Conservation (phyloP, 2,888 invertebrate species). For the Empis livida region DNA sequence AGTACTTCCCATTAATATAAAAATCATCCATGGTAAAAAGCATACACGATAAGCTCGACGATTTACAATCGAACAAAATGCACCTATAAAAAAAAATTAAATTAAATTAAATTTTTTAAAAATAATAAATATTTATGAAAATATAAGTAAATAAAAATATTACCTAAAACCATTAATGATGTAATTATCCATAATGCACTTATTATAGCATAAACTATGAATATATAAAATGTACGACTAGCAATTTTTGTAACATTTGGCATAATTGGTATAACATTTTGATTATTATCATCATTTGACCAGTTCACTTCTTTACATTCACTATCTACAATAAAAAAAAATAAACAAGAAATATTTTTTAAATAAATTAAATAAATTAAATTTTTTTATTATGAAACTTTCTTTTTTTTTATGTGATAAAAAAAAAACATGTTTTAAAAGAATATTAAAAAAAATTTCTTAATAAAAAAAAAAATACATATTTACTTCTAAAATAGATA, state of each 20-base stretch:
- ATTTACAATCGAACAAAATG: conserved; percentile 8
- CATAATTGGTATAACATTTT: conserved; percentile 1
- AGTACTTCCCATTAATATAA: conserved; percentile 16
- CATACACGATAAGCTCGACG: conserved; percentile 8
- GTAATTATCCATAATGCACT: conserved; percentile 6
- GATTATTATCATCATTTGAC: not conserved
- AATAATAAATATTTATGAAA: not conserved
- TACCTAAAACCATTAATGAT: conserved; percentile 6
- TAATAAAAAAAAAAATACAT: not conserved
- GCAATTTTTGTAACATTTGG: conserved; percentile 6
- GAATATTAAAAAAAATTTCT: not conserved
- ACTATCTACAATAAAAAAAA: conserved; percentile 3
- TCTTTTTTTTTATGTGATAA: not conserved
- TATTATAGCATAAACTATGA: conserved; percentile 1
- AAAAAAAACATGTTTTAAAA: not conserved
- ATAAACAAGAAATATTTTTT: too few species aligned
- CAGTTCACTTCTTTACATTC: conserved; percentile 4
- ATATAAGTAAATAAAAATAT: not conserved
- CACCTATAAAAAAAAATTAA: not conserved
- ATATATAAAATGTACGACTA: not conserved
- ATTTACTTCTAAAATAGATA: not conserved
- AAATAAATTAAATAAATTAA: too few species aligned
- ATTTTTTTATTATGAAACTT: not conserved
- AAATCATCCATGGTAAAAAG: conserved; percentile 22
- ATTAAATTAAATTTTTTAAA: conserved; percentile 1